phyloP scores from a whole-genome alignment of 2,888 invertebrate species.

The Heteromyza rotundicornis region DNA sequence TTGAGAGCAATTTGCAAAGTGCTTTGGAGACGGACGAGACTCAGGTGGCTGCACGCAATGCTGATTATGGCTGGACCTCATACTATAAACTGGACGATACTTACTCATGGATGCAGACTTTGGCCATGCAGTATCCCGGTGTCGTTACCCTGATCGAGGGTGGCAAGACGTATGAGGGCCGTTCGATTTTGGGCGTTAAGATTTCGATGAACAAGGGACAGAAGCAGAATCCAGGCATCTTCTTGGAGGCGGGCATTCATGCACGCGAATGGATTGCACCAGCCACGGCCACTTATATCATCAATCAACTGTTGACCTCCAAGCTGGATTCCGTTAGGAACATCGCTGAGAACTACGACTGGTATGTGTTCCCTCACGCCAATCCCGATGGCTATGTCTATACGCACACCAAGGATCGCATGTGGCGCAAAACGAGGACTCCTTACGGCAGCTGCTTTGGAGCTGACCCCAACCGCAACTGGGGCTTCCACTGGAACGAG shows the following conservation, averaged over 20 bases:
- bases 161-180: slow-evolving; percentile 68
- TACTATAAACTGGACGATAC: slow-evolving; percentile 62
- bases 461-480: slow-evolving; percentile 80
- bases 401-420: slow-evolving; percentile 66
- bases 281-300: slow-evolving; percentile 69
- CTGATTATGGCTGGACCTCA: slow-evolving; percentile 48
- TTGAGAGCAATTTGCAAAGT: slow-evolving; percentile 61
- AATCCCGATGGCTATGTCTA: slow-evolving; percentile 81
- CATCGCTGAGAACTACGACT: slow-evolving; percentile 69
- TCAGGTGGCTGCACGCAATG: slow-evolving; percentile 26
- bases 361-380: slow-evolving; percentile 77
- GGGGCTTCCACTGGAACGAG: slow-evolving; percentile 72
- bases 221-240: slow-evolving; percentile 65
- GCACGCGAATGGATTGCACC: slow-evolving; percentile 80
- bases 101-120: slow-evolving; percentile 66
- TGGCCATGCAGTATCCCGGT: slow-evolving; percentile 63
- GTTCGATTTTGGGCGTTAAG: slow-evolving; percentile 68
- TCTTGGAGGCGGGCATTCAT: slow-evolving; percentile 71
- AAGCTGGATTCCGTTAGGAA: slow-evolving; percentile 62
- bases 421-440: slow-evolving; percentile 73
- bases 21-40: slow-evolving; percentile 43
- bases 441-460: slow-evolving; percentile 67
- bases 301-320: slow-evolving; percentile 69
- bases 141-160: slow-evolving; percentile 64
- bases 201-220: slow-evolving; percentile 59